These are phyloP conservation scores for Nomada ruficornis DNA, from an alignment of 2,888 invertebrate genomes.

Conservation along the genomic window DNA sequence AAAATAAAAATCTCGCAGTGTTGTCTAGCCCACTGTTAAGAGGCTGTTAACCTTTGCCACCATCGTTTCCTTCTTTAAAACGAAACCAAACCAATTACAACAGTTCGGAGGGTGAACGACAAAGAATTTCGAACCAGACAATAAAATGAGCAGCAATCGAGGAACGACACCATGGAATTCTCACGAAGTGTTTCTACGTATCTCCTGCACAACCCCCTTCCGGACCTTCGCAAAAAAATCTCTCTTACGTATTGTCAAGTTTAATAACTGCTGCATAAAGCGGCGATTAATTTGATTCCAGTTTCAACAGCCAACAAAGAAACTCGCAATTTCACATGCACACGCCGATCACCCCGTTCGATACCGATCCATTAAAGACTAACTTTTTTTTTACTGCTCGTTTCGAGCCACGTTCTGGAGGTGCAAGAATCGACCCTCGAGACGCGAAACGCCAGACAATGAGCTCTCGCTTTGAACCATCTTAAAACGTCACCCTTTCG, in stretches of 20 bases:
- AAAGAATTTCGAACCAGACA: neutral
- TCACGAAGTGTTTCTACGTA: neutral
- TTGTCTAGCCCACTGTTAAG: neutral
- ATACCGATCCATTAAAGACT: slow-evolving; percentile 7
- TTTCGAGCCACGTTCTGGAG: neutral
- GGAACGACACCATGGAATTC: slow-evolving; percentile 9
- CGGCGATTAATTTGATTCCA: slow-evolving; percentile 30
- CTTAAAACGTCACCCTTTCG: slow-evolving; percentile 53
- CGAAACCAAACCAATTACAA: neutral
- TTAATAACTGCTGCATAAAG: slow-evolving; percentile 32
- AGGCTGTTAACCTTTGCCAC: neutral
- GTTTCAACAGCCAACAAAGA: neutral
- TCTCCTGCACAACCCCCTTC: neutral
- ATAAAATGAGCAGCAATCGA: neutral
- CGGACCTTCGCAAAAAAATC: neutral
- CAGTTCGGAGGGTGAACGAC: neutral
- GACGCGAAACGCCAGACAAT: slow-evolving; percentile 41
- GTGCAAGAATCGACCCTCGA: slow-evolving; percentile 20
- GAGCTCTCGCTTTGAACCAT: slow-evolving; percentile 25
- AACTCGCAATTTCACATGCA: slow-evolving; percentile 64
- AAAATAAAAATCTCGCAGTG: neutral
- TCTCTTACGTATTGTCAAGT: too few species aligned
- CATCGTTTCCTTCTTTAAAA: neutral
- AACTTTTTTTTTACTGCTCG: neutral
- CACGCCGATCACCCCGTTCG: neutral